phyloP scores from a whole-genome alignment of 2,888 invertebrate genomes.

The Bedellia somnulentella region DNA sequence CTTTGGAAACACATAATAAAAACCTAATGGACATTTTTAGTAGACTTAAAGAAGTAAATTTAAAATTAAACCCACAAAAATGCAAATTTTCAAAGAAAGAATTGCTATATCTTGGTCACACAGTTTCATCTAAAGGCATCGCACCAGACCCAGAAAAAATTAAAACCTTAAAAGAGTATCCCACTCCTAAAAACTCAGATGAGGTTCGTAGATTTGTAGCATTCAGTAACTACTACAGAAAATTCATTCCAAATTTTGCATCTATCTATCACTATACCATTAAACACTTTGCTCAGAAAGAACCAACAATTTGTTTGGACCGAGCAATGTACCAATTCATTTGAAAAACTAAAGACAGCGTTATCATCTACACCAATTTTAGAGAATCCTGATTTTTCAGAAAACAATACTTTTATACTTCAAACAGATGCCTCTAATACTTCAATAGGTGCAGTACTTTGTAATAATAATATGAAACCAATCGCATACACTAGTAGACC shows the following conservation, averaged over 20 bases:
- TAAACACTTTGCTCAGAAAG: slow-evolving; percentile 10
- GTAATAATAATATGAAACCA: too few species aligned
- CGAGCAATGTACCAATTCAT: too few species aligned
- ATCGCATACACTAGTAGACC: too few species aligned
- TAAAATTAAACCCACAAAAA: slow-evolving; percentile 7
- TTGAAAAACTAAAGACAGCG: too few species aligned
- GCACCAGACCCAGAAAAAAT: too few species aligned
- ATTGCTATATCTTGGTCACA: slow-evolving; percentile 5
- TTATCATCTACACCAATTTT: too few species aligned
- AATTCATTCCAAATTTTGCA: slow-evolving; percentile 9
- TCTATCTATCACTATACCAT: slow-evolving; percentile 6
- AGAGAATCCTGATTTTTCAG: too few species aligned
- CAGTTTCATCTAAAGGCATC: slow-evolving; percentile 3
- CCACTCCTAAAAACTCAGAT: neutral
- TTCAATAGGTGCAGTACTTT: too few species aligned
- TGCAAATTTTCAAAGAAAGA: too few species aligned
- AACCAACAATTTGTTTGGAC: neutral
- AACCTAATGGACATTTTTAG: slow-evolving; percentile 1
- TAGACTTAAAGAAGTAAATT: slow-evolving; percentile 7
- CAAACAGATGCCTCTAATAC: too few species aligned
- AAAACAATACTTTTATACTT: too few species aligned
- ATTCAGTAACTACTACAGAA: slow-evolving; percentile 5
- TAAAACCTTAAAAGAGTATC: slow-evolving; percentile 3
- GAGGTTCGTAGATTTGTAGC: slow-evolving; percentile 3
- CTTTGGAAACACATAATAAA: neutral